Conservation (phyloP, 2,113 vertebrate species). For the Colossoma macropomum region DNA sequence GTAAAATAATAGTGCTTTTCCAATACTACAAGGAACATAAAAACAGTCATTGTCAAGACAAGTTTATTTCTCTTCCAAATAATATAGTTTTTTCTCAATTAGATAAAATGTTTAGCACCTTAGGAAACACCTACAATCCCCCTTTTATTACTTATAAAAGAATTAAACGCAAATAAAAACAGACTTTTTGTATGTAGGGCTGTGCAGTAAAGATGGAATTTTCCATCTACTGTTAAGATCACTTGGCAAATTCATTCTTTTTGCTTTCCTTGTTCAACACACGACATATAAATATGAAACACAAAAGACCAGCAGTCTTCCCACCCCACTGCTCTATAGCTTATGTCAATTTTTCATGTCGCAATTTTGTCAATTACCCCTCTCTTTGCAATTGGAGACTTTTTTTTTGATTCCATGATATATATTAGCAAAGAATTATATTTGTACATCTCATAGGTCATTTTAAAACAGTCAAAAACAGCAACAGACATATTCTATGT, state of each 20-base stretch:
- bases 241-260: constrained; percentile 66
- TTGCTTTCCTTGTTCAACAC: constrained; percentile 43
- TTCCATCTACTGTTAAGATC: constrained; percentile 70
- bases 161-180: constrained; percentile 67
- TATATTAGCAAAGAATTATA: constrained; percentile 84
- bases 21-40: constrained; percentile 91
- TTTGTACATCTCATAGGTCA: constrained; percentile 78
- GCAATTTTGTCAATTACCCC: constrained; percentile 65
- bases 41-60: constrained; percentile 93
- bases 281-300: constrained; percentile 59
- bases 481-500: constrained; percentile 77
- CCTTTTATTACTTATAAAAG: constrained; percentile 72
- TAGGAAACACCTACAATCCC: constrained; percentile 89
- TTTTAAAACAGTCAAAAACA: constrained; percentile 66
- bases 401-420: constrained; percentile 73
- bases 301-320: constrained; percentile 66
- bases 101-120: constrained; percentile 98
- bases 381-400: constrained; percentile 60
- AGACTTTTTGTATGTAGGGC: constrained; percentile 77
- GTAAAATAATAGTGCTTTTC: constrained; percentile 95
- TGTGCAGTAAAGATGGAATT: constrained; percentile 82
- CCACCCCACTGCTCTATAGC: constrained; percentile 69
- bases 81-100: constrained; percentile 84
- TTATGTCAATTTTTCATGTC: constrained; percentile 67
- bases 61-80: constrained; percentile 85